phyloP scores from a whole-genome alignment of 2,888 invertebrate species.

The Hypomecis atomaria region DNA sequence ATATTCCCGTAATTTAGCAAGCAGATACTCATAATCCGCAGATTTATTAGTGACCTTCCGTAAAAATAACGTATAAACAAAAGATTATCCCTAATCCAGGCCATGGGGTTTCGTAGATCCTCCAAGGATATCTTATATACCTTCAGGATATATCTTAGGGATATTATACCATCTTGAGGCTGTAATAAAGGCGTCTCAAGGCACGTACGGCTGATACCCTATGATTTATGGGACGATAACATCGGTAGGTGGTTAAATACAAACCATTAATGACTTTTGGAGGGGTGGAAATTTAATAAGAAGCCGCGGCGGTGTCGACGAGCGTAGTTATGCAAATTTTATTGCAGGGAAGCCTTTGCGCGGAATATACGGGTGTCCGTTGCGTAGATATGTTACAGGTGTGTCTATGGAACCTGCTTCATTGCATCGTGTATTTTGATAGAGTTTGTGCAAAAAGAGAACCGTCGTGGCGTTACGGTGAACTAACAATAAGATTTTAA shows the following conservation, averaged over 20 bases:
- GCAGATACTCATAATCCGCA: slow-evolving; percentile 44
- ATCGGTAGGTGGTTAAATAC: slow-evolving; percentile 79
- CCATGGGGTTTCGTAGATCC: slow-evolving; percentile 53
- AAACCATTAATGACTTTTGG: slow-evolving; percentile 83
- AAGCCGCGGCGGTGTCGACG: slow-evolving; percentile 73
- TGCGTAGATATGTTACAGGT: slow-evolving; percentile 23
- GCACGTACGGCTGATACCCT: slow-evolving; percentile 66
- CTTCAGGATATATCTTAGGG: slow-evolving; percentile 10
- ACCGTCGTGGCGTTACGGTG: no score
- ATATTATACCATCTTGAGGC: slow-evolving; percentile 60
- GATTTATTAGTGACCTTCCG: slow-evolving; percentile 43
- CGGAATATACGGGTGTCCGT: slow-evolving; percentile 56
- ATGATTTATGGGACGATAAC: slow-evolving; percentile 80
- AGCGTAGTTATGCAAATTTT: slow-evolving; percentile 84
- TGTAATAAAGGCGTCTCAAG: slow-evolving; percentile 71
- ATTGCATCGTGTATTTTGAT: no score
- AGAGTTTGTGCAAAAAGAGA: no score
- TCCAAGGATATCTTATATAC: slow-evolving; percentile 13
- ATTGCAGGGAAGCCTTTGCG: slow-evolving; percentile 73
- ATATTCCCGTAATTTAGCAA: slow-evolving; percentile 18
- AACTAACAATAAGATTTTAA: no score
- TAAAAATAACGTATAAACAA: slow-evolving; percentile 69
- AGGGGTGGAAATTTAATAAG: slow-evolving; percentile 84
- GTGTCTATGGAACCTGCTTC: no score
- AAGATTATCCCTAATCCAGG: slow-evolving; percentile 69